These are phyloP conservation scores for Gymnocheta viridis DNA, from an alignment of 2,888 invertebrate species.

Conservation along the genomic window DNA sequence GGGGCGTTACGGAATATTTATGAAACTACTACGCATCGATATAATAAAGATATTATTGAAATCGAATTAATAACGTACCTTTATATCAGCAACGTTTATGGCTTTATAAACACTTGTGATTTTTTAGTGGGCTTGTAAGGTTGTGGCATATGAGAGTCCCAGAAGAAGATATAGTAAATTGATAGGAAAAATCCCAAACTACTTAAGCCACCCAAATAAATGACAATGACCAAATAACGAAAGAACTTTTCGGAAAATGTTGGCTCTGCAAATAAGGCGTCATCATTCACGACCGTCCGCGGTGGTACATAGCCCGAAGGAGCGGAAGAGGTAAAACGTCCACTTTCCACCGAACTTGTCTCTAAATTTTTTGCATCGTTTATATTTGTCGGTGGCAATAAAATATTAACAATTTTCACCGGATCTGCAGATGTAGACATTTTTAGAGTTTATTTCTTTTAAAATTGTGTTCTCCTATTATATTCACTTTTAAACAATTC, in stretches of 20 bases:
- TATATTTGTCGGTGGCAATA: conserved; percentile 10
- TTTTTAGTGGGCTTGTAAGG: conserved; percentile 78
- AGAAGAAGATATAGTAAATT: conserved; percentile 80
- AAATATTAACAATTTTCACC: conserved; percentile 54
- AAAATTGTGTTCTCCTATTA: conserved; percentile 31
- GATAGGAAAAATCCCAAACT: conserved; percentile 80
- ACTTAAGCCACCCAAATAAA: conserved; percentile 80
- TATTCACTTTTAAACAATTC: too few species aligned
- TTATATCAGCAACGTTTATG: conserved; percentile 23
- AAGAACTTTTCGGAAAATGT: conserved; percentile 77
- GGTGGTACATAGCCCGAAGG: conserved; percentile 51
- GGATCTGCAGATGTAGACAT: conserved; percentile 36
- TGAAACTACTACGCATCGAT: too few species aligned
- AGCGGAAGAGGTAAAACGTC: not conserved
- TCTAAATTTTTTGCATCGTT: not conserved
- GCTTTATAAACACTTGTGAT: conserved; percentile 63
- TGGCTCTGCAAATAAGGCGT: conserved; percentile 74
- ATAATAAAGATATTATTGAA: too few species aligned
- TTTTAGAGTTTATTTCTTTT: not conserved
- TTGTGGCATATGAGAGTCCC: conserved; percentile 82
- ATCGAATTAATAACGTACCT: not conserved
- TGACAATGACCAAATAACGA: conserved; percentile 78
- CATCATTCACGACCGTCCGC: conserved; percentile 70
- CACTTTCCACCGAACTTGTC: conserved; percentile 18
- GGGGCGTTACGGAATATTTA: too few species aligned